Base-by-base conservation (phyloP, 2,797 vertebrate species). In the Setipinna tenuifilis region DNA sequence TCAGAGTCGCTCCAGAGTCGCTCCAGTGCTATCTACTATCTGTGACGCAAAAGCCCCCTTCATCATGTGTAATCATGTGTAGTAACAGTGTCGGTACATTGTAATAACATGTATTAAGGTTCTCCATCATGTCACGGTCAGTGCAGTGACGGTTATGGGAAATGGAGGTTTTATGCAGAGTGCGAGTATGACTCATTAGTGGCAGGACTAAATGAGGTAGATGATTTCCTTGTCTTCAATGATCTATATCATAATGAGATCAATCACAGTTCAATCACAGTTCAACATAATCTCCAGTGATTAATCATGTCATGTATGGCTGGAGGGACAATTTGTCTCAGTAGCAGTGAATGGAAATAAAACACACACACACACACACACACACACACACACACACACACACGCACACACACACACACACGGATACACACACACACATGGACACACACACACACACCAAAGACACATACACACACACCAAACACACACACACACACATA, bases 201-300 rank as follows among this genome's bases (percentile, higher is more conserved):
- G 71, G 19, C 7, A 3, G 11, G 31, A 78, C 35, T 41, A 78
- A 78, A 78, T 78, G 71, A 78, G 19, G 71, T 41, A 78, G 71
- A 78, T 78, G 71, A 78, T 41, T 44, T 78, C 71, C 71, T 78
- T 78, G 71, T 78, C 71, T 78, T 78, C 71, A 44, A 21, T 78
- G 71, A 78, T 78, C 71, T 78, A 78, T 78, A 21, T 78, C 35
- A 35, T 78, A 78, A 78, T 78, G 71, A 78, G 71, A 78, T 78
- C 71, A 78, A 78, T 78, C 71, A 44, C 71, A 78, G 71, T 78
- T 78, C 71, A 78, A 78, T 78, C 71, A 78, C 71, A 78, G 71
- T 78, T 78, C 71, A 78, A n/a, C 71, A 41, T 78, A 41, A 21
- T 78, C 71, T 44, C 71, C 19, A 19, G 35, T 78, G 71, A 78